Conservation (phyloP, 2,888 invertebrate species). For the Dysmachus trigonus region DNA sequence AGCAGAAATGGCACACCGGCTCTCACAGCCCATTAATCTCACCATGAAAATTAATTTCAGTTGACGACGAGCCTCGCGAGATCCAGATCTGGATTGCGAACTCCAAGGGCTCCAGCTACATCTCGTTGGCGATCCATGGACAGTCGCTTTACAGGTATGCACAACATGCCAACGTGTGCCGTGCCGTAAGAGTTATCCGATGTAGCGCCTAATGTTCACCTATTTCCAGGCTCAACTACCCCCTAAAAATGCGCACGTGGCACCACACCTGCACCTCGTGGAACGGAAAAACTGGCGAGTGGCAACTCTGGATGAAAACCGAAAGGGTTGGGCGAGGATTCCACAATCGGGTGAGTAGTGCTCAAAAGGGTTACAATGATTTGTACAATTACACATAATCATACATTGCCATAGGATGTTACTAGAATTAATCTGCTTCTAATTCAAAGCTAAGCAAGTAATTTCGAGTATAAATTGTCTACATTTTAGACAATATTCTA, state of each 20-base stretch:
- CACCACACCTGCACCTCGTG: conserved; percentile 88
- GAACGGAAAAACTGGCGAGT: conserved; percentile 89
- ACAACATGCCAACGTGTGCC: conserved; percentile 53
- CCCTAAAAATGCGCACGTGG: conserved; percentile 76
- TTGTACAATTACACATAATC: background rate
- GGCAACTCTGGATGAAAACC: conserved; percentile 89
- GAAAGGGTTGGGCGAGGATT: conserved; percentile 87
- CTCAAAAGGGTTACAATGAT: background rate
- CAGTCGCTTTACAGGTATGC: conserved; percentile 82
- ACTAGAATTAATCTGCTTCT: too few species aligned
- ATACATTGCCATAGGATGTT: background rate
- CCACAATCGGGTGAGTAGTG: conserved; percentile 79
- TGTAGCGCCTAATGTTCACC: background rate
- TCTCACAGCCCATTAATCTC: conserved; percentile 42
- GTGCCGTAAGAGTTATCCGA: background rate
- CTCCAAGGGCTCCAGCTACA: conserved; percentile 81
- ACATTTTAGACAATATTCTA: too few species aligned
- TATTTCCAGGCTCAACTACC: conserved; percentile 71
- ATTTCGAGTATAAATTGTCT: too few species aligned
- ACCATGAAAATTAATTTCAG: conserved; percentile 64
- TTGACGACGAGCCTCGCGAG: conserved; percentile 76
- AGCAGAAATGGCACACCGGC: background rate
- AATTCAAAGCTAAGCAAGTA: background rate
- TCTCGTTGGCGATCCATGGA: conserved; percentile 82
- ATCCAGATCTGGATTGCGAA: conserved; percentile 84